Evolutionary conservation across 2,888 invertebrate species (phyloP).

Genomic region (Torymus auratus): DNA sequence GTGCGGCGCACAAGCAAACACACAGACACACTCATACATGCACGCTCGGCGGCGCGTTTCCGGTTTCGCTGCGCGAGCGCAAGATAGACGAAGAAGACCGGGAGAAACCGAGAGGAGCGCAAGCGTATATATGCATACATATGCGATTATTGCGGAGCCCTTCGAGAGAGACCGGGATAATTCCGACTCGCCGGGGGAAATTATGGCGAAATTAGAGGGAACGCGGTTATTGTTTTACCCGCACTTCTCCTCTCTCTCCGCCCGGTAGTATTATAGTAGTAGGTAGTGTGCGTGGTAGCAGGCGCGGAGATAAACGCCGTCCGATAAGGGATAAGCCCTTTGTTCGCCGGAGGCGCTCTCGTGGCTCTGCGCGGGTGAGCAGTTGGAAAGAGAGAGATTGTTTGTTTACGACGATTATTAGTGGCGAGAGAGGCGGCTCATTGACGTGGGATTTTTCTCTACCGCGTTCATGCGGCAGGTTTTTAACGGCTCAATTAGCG

Average conservation of each 20-base stretch:
- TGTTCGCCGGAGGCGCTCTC: constrained; percentile 51
- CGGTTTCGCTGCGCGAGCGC: constrained; percentile 20
- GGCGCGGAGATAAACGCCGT: constrained; percentile 40
- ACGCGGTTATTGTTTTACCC: constrained; percentile 53
- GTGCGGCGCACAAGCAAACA: constrained; percentile 9
- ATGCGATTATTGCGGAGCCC: constrained; percentile 43
- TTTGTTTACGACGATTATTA: constrained; percentile 41
- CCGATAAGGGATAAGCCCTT: constrained; percentile 55
- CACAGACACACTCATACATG: background rate
- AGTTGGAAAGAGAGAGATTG: constrained; percentile 13
- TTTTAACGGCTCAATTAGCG: constrained; percentile 33
- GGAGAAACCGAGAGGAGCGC: background rate
- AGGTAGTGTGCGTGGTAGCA: too few relatives aligned
- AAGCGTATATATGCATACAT: constrained; percentile 39
- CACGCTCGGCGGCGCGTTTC: constrained; percentile 30
- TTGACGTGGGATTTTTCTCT: constrained; percentile 1
- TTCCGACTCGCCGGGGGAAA: constrained; percentile 45
- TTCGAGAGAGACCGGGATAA: constrained; percentile 36
- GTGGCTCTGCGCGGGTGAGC: constrained; percentile 9
- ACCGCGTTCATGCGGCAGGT: background rate
- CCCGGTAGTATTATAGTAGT: background rate
- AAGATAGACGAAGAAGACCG: background rate
- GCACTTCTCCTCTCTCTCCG: constrained; percentile 43
- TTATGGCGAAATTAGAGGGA: constrained; percentile 54
- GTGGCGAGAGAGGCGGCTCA: constrained; percentile 4